phyloP scores from a whole-genome alignment of 2,797 vertebrate genomes.

The Cheirogaleus major region DNA sequence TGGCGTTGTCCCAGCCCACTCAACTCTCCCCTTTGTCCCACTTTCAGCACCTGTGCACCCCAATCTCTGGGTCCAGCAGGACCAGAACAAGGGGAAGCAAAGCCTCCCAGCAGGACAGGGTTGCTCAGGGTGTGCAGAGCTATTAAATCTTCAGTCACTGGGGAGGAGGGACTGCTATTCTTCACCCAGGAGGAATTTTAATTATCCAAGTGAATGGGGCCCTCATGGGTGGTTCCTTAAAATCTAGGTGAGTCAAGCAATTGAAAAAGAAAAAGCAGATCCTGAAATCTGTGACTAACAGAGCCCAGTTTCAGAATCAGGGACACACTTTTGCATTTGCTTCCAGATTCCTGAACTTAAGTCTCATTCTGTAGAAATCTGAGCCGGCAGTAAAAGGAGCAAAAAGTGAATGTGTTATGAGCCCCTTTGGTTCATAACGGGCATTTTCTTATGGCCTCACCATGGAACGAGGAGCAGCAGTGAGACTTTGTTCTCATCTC shows the following conservation, averaged over 20 bases:
- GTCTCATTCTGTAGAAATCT: conserved; percentile 60
- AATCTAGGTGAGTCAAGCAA: neutral
- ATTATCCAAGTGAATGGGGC: neutral
- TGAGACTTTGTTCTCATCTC: neutral
- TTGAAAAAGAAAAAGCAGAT: neutral
- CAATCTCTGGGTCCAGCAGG: neutral
- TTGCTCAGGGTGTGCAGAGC: neutral
- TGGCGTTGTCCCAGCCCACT: neutral
- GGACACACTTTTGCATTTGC: neutral
- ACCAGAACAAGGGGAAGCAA: neutral
- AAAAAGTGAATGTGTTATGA: neutral
- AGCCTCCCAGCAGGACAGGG: neutral
- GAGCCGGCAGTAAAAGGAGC: conserved; percentile 53
- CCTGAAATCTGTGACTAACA: neutral
- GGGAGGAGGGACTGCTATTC: neutral
- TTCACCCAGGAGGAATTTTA: neutral
- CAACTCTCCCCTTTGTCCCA: neutral
- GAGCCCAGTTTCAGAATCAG: neutral
- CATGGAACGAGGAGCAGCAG: neutral
- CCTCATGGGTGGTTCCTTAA: neutral
- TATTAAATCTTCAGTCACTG: neutral
- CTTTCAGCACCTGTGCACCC: neutral
- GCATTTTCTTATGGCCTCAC: conserved; percentile 4
- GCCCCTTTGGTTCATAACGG: neutral
- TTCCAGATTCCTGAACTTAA: conserved; percentile 53